Evolutionary conservation across 2,888 invertebrate species (phyloP), one percentile per base, ranked within the genome.

Genomic region (Synanthedon myopaeformis): DNA sequence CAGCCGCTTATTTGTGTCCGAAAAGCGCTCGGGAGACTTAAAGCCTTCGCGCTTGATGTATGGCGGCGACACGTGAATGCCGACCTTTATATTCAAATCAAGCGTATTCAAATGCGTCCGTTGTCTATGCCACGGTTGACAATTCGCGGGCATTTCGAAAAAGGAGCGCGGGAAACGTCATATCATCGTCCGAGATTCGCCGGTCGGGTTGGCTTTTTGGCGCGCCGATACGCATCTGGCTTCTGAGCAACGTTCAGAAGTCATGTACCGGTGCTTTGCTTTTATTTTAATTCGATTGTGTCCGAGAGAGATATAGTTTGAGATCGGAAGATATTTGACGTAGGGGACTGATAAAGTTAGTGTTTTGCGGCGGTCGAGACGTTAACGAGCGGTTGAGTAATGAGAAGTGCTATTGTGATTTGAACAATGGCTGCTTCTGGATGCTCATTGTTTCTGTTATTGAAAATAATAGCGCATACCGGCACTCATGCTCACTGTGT

Each of bases 21-120:
- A 84, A 83, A 84, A 82, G 85, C 82, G 82, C 76, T 79, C 81
- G 79, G 63, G 79, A 84, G 86, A 85, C 83, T 79, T 84, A 84
- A 84, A 82, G 77, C 81, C 76, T 70, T 74, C 76, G 61, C 70
- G 63, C 68, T 81, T 86, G 86, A 87, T 86, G 82, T 76, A 85
- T 81, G 78, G 82, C 75, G 73, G 69, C 76, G 80, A 79, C 82
- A 77, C 79, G 79, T 76, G 78, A 80, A 76, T 75, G 74, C 77
- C 81, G 79, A 82, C 80, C 82, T 85, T 87, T 87, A 87, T 87
- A 87, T 87, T 87, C 83, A 87, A 86, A 87, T 86, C 74, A 72
- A 65, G 57, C 63, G 76, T 76, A 87, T 87, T 86, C 81, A 86
- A 86, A 83, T 82, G 72, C 61, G 74, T 69, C 74, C 79, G 77